Conservation (phyloP, 2,113 vertebrate species). For the Mobula hypostoma region DNA sequence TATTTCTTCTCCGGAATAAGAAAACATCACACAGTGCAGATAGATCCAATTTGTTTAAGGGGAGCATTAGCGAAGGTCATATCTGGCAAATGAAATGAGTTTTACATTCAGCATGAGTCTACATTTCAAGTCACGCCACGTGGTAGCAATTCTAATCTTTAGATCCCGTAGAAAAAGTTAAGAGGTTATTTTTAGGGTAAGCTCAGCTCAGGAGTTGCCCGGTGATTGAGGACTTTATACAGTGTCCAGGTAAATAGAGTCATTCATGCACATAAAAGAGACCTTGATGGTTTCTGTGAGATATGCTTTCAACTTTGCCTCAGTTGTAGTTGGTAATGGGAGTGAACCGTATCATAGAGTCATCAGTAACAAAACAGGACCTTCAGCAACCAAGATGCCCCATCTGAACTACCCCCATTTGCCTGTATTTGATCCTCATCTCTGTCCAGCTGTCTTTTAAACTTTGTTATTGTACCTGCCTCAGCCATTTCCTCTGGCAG, state of each 20-base stretch:
- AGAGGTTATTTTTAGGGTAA: not conserved
- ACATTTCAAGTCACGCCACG: conserved; percentile 1
- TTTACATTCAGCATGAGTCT: not conserved
- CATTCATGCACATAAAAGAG: not conserved
- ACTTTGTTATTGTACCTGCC: too few relatives aligned
- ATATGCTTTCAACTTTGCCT: not conserved
- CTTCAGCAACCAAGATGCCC: too few relatives aligned
- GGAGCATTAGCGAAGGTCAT: not conserved
- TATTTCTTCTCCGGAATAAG: not conserved
- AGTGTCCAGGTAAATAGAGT: not conserved
- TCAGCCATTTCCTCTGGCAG: too few relatives aligned
- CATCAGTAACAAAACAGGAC: too few relatives aligned
- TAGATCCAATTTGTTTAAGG: conserved; percentile 30
- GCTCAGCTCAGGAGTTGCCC: not conserved
- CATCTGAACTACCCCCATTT: too few relatives aligned
- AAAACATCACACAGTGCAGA: not conserved
- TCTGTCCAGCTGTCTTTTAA: too few relatives aligned
- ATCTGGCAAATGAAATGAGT: conserved; percentile 28
- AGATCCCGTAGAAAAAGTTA: not conserved
- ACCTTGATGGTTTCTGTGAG: not conserved
- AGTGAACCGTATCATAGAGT: not conserved
- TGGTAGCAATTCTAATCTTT: conserved; percentile 23
- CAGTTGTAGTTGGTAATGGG: not conserved
- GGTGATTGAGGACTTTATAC: not conserved
- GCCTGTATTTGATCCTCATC: too few relatives aligned